Evolutionary conservation across 2,888 invertebrate genomes (phyloP).

Genomic region (Sinelater perroti): DNA sequence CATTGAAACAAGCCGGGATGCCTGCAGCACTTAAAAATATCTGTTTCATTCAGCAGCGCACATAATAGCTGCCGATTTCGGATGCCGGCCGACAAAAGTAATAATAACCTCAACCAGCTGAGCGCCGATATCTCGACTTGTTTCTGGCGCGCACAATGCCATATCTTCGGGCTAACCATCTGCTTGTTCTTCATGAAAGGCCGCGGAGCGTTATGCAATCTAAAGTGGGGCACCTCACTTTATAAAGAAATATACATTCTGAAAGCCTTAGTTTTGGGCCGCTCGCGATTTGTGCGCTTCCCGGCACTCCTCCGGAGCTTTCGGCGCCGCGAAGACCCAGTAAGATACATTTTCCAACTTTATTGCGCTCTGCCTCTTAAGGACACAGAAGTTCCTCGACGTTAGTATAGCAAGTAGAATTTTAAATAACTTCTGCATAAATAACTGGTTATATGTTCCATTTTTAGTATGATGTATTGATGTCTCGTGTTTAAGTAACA

Average conservation of each 20-base stretch:
- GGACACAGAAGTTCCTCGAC: no score
- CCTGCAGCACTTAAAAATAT: no score
- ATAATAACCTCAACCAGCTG: slow-evolving; percentile 38
- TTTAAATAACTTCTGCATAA: no score
- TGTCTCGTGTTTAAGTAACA: no score
- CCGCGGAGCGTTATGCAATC: slow-evolving; percentile 47
- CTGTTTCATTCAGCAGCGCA: slow-evolving; percentile 34
- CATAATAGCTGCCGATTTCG: slow-evolving; percentile 30
- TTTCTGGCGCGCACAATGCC: slow-evolving; percentile 46
- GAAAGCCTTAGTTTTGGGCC: slow-evolving; percentile 26
- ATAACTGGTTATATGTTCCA: no score
- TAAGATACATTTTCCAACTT: no score
- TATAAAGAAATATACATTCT: slow-evolving; percentile 34
- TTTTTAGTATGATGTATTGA: no score
- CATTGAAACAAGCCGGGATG: no score
- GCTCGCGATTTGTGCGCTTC: slow-evolving; percentile 29
- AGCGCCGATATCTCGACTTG: slow-evolving; percentile 47
- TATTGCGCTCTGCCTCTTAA: no score
- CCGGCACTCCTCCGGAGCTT: no score
- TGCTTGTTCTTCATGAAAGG: slow-evolving; percentile 44
- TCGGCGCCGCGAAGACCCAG: no score
- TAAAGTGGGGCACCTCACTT: slow-evolving; percentile 44
- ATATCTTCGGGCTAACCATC: slow-evolving; percentile 48
- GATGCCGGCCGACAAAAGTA: slow-evolving; percentile 35
- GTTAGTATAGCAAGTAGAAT: no score